phyloP scores from a whole-genome alignment of 2,797 vertebrate species.

The Lagodon rhomboides region DNA sequence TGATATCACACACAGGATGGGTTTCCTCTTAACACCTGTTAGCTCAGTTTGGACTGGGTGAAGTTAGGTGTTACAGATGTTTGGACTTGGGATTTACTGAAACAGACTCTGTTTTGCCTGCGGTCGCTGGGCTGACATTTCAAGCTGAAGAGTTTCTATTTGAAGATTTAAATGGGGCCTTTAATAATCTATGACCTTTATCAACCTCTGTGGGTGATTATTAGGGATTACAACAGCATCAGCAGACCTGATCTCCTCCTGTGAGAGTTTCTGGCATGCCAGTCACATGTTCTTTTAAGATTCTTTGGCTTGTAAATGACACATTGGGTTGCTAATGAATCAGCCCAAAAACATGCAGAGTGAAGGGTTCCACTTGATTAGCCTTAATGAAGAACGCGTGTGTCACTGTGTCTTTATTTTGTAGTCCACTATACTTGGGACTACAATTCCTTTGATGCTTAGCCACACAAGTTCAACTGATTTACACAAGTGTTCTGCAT shows the following conservation, averaged over 20 bases:
- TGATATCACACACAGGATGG: constrained; percentile 39
- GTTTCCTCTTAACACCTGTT: constrained; percentile 54
- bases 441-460: no score
- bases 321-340: neutral
- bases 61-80: constrained; percentile 71
- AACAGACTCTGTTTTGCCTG: constrained; percentile 43
- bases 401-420: no score
- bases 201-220: constrained; percentile 13
- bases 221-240: constrained; percentile 17
- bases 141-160: constrained; percentile 23
- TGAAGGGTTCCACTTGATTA: no score
- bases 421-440: no score
- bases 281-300: neutral
- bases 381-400: no score
- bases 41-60: constrained; percentile 51
- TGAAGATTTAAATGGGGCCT: constrained; percentile 30
- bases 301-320: constrained; percentile 14
- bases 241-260: constrained; percentile 3
- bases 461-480: no score
- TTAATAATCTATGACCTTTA: constrained; percentile 28
- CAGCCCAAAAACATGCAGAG: neutral
- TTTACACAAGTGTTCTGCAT: no score
- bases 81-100: constrained; percentile 48
- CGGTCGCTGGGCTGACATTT: constrained; percentile 29
- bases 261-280: neutral